Base-by-base conservation (phyloP, 2,113 vertebrate species). In the Phyllostomus discolor region DNA sequence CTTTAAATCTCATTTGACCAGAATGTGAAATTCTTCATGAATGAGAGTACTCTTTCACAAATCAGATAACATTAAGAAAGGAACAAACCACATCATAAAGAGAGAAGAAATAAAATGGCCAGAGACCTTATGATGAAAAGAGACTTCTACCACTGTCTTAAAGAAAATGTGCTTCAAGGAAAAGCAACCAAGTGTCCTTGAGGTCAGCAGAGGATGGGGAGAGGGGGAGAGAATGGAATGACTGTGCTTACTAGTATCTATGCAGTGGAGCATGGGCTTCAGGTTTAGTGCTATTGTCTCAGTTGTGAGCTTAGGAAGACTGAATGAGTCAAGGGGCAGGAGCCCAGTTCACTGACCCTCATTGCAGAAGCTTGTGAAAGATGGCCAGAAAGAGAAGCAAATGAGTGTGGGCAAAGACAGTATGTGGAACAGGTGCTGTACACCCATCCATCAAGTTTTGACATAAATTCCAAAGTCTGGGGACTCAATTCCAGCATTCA, bases 1-100 rank as follows among this genome's bases (percentile, higher is more conserved):
- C 28, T 93, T 92, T 97, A 97, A 96, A 95, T 96, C 62, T 79
- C 72, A 75, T 52, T 94, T 95, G 86, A 90, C 78, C 20, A 94
- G 88, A 28, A 69, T 10, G 41, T 19, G 26, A 94, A 96, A 95
- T 96, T 82, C 10, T 96, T 97, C 54, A 62, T 81, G 90, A 88
- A 72, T 88, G 78, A 72, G 95, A 96, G 76, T 95, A 72, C 0
- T 90, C 76, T 97, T 97, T 96, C 94, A 95, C 22, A 95, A 81
- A 76, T 96, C 57, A 92, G 72, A 82, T 76, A 96, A 92, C 35
- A 94, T 92, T 38, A 50, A 95, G 82, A 95, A 95, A 96, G 88
- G 93, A 97, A 95, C 41, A 95, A 89, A n/a, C 14, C 57, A 95
- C 2, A 43, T 33, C 28, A 33, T 48, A 90, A 93, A 1, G 78